phyloP scores from a whole-genome alignment of 2,113 vertebrate genomes.

The Odocoileus hemionus region DNA sequence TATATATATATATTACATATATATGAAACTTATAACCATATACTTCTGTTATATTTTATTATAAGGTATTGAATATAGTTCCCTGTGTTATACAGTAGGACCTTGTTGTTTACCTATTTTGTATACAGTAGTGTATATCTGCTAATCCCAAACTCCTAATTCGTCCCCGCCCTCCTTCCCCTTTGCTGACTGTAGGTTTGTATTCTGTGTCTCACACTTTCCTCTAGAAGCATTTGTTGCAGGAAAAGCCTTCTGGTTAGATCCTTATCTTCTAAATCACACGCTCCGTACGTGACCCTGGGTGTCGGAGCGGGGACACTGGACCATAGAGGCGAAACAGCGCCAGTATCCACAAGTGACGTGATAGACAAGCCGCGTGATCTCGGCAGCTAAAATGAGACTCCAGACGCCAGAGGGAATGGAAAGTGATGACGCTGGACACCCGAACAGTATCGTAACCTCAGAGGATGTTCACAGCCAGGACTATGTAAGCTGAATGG shows the following conservation, averaged over 20 bases:
- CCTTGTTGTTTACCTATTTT: background rate
- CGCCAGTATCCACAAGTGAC: background rate
- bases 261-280: background rate
- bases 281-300: background rate
- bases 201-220: background rate
- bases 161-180: background rate
- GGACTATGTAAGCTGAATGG: background rate
- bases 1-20: background rate
- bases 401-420: background rate
- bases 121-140: background rate
- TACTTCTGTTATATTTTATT: background rate
- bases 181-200: background rate
- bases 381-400: constrained; percentile 39
- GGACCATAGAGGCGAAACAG: background rate
- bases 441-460: background rate
- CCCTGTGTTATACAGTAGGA: background rate
- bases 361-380: background rate
- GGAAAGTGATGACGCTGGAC: constrained; percentile 39
- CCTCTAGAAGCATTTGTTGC: background rate
- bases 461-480: background rate
- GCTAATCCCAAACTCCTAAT: background rate
- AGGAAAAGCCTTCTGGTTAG: background rate
- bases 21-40: background rate
- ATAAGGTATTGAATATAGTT: background rate
- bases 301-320: background rate